phyloP scores from a whole-genome alignment of 2,888 invertebrate genomes.

The Pollenia labialis region DNA sequence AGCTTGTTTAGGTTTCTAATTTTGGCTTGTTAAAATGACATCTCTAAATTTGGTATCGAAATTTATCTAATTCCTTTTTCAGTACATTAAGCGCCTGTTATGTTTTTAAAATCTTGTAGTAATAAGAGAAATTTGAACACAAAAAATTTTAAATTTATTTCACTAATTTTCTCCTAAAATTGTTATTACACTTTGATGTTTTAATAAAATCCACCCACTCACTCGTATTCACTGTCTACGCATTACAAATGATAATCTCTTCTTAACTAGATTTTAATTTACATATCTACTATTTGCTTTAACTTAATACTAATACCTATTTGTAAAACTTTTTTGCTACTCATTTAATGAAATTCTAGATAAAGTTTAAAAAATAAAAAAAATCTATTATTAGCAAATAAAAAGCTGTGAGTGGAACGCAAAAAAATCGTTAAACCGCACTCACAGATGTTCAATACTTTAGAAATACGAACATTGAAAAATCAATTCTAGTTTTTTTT shows the following conservation, averaged over 20 bases:
- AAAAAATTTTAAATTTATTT: no score
- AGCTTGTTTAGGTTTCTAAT: no score
- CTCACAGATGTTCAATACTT: conserved; percentile 20
- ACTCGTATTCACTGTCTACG: background rate
- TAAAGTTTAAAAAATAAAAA: conserved; percentile 23
- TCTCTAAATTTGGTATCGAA: no score
- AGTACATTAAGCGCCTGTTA: no score
- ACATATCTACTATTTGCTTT: background rate
- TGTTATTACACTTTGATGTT: background rate
- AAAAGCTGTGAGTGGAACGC: conserved; percentile 4
- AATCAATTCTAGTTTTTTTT: conserved; percentile 38
- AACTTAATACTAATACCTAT: background rate
- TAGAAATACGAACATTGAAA: conserved; percentile 27
- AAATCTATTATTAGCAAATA: conserved; percentile 37
- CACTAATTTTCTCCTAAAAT: no score
- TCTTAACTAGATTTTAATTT: conserved; percentile 2
- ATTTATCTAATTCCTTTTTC: no score
- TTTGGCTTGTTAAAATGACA: no score
- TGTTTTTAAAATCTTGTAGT: no score
- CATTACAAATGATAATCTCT: background rate
- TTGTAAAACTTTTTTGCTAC: conserved; percentile 7
- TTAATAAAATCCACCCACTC: conserved; percentile 22
- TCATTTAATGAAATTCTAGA: conserved; percentile 41
- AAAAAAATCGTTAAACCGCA: conserved; percentile 36
- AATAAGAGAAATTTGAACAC: no score